Conservation (phyloP, 2,797 vertebrate species). For the Melanotaenia boesemani region DNA sequence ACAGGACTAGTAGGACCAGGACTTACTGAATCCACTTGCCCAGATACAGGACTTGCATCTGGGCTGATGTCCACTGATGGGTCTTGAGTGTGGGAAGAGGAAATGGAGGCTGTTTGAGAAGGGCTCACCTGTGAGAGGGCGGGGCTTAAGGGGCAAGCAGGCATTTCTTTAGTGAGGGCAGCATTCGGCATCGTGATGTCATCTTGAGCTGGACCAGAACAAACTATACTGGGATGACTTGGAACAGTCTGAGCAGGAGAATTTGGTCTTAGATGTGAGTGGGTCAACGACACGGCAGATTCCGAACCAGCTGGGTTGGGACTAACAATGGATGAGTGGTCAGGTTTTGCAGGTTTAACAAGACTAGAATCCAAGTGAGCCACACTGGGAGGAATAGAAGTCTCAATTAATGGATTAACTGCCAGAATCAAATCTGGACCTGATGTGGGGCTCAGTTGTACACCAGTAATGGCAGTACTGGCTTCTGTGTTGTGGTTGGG, state of each 20-base stretch:
- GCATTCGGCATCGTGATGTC: conserved; percentile 30
- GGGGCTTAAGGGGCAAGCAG: not conserved
- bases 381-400: not conserved
- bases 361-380: conserved; percentile 5
- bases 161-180: conserved; percentile 2
- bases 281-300: not conserved
- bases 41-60: conserved; percentile 21
- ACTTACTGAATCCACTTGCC: not conserved
- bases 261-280: conserved; percentile 18
- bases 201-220: conserved; percentile 50
- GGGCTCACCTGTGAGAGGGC: conserved; percentile 17
- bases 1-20: not conserved
- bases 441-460: conserved; percentile 23
- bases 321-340: conserved; percentile 11
- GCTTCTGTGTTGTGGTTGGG: conserved; percentile 25
- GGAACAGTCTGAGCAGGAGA: conserved; percentile 13
- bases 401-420: conserved; percentile 5
- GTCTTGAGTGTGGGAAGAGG: conserved; percentile 4
- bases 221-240: conserved; percentile 5
- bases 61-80: conserved; percentile 13
- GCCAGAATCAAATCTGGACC: conserved; percentile 2
- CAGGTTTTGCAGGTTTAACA: conserved; percentile 10
- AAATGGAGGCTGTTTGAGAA: conserved; percentile 17
- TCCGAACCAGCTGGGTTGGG: conserved; percentile 7
- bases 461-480: conserved; percentile 13